Percentiles rank a stretch among this genome's conserved stretches.
Evolutionary conservation across 2,888 invertebrate species (phyloP).

Genomic region (Heliconius aoede): DNA sequence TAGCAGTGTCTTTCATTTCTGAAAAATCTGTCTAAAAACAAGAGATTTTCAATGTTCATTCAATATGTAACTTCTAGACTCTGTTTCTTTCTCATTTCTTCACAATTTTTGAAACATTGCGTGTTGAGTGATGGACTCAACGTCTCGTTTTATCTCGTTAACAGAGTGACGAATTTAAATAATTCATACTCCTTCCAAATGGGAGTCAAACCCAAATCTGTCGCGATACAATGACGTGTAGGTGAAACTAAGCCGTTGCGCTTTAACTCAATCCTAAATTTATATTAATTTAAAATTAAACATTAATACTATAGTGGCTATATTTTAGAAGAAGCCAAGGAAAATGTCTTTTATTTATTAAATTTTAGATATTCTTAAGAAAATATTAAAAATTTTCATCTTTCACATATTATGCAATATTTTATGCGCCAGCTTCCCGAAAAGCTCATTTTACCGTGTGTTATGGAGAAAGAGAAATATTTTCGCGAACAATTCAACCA

Average conservation of each 20-base stretch:
- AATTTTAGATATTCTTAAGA: constrained; percentile 36
- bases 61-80: not conserved
- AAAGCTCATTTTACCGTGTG: constrained; percentile 42
- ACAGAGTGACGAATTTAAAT: not conserved
- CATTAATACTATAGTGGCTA: no score
- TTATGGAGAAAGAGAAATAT: constrained; percentile 40
- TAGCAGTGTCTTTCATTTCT: no score
- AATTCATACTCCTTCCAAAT: no score
- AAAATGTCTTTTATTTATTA: constrained; percentile 38
- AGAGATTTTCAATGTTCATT: no score
- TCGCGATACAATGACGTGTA: not conserved
- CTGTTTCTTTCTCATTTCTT: not conserved
- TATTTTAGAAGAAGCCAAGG: not conserved
- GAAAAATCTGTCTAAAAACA: no score
- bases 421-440: constrained; percentile 41
- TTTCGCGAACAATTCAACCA: constrained; percentile 34
- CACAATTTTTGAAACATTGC: not conserved
- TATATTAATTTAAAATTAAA: no score
- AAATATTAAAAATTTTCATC: constrained; percentile 45
- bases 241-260: not conserved
- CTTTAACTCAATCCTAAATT: no score
- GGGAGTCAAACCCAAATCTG: not conserved
- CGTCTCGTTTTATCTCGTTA: not conserved
- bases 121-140: not conserved
- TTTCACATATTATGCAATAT: constrained; percentile 41